Conservation (phyloP, 1,140 invertebrate genomes). For the Nasonia giraulti region DNA sequence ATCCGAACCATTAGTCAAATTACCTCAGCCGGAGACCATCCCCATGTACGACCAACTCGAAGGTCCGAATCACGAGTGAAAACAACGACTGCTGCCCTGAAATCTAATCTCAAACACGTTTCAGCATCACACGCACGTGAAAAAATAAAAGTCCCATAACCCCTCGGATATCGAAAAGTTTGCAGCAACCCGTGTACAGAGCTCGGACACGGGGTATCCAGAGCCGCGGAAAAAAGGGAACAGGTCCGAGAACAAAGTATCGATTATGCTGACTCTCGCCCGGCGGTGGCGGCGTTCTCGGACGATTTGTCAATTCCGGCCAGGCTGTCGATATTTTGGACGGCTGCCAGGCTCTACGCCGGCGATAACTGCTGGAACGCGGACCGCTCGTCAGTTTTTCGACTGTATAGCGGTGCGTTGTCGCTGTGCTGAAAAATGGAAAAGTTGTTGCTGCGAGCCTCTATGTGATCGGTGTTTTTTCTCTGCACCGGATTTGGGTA, state of each 20-base stretch:
- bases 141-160: not conserved
- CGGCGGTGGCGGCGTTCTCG: constrained; percentile 4
- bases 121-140: not conserved
- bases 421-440: not conserved
- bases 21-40: not conserved
- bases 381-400: not conserved
- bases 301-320: constrained; percentile 49
- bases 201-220: not conserved
- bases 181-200: not conserved
- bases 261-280: constrained; percentile 19
- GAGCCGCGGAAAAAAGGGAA: constrained; percentile 5
- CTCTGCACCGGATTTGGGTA: not conserved
- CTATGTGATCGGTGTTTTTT: not conserved
- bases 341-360: constrained; percentile 13
- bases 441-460: not conserved
- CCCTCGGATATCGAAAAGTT: not conserved
- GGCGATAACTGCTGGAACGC: not conserved
- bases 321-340: constrained; percentile 50
- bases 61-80: too few relatives aligned
- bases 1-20: not conserved
- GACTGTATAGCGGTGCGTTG: not conserved
- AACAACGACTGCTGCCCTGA: too few relatives aligned
- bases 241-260: not conserved
- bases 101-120: too few relatives aligned
- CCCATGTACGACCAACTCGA: not conserved